Conservation (phyloP, 2,797 vertebrate genomes). For the Tangara arthus region DNA sequence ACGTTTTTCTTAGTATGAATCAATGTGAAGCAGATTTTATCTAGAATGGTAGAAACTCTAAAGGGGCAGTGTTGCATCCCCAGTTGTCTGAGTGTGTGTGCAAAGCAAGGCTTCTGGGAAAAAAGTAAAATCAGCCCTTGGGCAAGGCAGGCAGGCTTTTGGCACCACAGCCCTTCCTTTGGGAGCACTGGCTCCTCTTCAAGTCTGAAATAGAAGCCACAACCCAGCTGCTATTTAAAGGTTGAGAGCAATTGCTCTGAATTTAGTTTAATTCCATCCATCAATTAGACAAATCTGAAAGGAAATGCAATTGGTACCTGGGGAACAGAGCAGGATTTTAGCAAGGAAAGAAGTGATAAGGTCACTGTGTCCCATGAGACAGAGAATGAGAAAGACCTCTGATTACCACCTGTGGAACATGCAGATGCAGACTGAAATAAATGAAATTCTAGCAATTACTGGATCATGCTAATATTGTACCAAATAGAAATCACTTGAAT, state of each 20-base stretch:
- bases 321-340: constrained; percentile 1
- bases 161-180: neutral
- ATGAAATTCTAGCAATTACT: neutral
- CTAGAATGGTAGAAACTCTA: neutral
- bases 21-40: neutral
- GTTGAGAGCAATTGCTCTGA: neutral
- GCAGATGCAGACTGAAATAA: neutral
- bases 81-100: neutral
- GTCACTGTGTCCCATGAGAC: neutral
- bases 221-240: neutral
- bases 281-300: constrained; percentile 41
- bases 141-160: neutral
- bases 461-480: neutral
- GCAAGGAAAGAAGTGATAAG: neutral
- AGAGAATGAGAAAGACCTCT: neutral
- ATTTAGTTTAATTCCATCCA: constrained; percentile 38
- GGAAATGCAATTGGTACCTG: neutral
- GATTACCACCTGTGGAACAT: constrained; percentile 9
- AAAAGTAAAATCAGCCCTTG: neutral
- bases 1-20: neutral
- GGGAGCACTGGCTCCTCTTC: neutral
- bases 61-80: neutral
- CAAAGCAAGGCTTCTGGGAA: neutral
- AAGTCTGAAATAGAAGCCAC: constrained; percentile 13
- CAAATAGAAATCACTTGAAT: neutral